phyloP scores from a whole-genome alignment of 2,113 vertebrate species.

The Benitochromis conjunctus region DNA sequence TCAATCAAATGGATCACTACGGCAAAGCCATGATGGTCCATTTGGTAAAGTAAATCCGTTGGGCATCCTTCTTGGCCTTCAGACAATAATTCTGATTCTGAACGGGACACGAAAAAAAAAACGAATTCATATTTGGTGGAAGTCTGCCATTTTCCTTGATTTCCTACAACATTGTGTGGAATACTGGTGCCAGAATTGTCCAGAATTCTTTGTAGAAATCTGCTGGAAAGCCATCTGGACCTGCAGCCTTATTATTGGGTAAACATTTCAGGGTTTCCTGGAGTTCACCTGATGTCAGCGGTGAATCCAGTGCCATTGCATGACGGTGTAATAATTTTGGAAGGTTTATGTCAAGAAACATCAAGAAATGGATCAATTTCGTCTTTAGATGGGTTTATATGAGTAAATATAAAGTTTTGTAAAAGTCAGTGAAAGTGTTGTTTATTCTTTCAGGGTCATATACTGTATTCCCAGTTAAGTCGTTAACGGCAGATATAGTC shows the following conservation, averaged over 20 bases:
- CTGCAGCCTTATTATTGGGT: background rate
- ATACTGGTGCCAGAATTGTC: background rate
- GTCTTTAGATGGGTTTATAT: background rate
- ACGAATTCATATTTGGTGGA: too few relatives aligned
- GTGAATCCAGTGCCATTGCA: background rate
- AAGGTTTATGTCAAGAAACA: background rate
- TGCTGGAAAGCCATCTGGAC: background rate
- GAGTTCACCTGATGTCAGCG: background rate
- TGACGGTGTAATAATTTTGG: too few relatives aligned
- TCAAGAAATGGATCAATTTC: background rate
- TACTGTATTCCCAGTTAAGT: background rate
- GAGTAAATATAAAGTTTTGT: background rate
- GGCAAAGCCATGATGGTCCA: too few relatives aligned
- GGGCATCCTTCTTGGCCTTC: too few relatives aligned
- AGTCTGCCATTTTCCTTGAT: background rate
- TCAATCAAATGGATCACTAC: too few relatives aligned
- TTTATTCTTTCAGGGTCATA: background rate
- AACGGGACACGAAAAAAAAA: too few relatives aligned
- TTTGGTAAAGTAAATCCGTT: too few relatives aligned
- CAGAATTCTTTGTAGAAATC: background rate
- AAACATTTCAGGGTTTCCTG: background rate
- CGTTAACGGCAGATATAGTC: accelerated
- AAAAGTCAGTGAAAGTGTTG: background rate
- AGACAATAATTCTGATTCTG: too few relatives aligned
- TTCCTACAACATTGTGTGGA: background rate